phyloP scores from a whole-genome alignment of 92 coral and sea anemone species.

The Pocillopora grandis region DNA sequence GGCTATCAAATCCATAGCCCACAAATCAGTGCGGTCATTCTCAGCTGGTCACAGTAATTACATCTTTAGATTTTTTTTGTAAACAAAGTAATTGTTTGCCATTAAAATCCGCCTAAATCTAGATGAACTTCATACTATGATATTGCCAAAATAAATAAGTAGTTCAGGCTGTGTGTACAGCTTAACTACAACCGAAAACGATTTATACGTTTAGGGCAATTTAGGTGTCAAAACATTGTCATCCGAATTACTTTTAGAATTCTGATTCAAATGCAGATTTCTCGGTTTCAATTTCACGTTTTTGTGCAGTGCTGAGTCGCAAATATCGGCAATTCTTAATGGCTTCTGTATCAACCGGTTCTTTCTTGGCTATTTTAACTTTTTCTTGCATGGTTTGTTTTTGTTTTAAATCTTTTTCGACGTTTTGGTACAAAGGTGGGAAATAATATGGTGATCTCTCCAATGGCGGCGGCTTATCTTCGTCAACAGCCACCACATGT shows the following conservation, averaged over 20 bases:
- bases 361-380: slow-evolving; percentile 29
- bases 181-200: neutral
- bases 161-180: neutral
- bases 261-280: neutral
- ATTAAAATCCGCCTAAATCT: neutral
- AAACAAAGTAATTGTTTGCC: neutral
- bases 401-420: slow-evolving; percentile 19
- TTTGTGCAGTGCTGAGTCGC: slow-evolving; percentile 11
- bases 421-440: slow-evolving; percentile 43
- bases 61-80: neutral
- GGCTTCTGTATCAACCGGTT: slow-evolving; percentile 9
- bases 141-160: slow-evolving; percentile 2
- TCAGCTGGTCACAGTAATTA: neutral
- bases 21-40: neutral
- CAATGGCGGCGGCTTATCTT: slow-evolving; percentile 16
- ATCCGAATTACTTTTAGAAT: neutral
- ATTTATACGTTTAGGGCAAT: neutral
- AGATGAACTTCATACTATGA: neutral
- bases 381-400: slow-evolving; percentile 13
- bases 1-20: neutral
- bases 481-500: slow-evolving; percentile 8
- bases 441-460: slow-evolving; percentile 27
- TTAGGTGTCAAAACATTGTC: neutral
- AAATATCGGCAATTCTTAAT: slow-evolving; percentile 34
- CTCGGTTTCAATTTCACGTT: neutral